phyloP scores from a whole-genome alignment of 1,140 invertebrate species.

The Sycobia sp. region DNA sequence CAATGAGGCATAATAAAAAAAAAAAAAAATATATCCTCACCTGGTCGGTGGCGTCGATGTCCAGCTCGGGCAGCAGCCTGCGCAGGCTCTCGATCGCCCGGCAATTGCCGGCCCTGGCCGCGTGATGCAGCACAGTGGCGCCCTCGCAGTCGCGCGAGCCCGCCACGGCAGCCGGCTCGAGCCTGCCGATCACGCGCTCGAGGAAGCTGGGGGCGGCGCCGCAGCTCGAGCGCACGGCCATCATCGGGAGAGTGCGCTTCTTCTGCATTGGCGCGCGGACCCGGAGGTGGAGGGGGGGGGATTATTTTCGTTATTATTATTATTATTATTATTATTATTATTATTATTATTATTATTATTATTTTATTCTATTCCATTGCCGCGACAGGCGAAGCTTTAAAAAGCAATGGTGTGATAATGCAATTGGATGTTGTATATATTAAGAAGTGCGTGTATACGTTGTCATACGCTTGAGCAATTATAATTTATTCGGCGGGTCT shows the following conservation, averaged over 20 bases:
- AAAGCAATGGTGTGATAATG: neutral
- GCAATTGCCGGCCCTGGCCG: conserved; percentile 56
- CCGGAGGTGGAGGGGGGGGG: no score
- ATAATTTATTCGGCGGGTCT: no score
- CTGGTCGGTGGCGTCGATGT: conserved; percentile 65
- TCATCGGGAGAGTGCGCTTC: conserved; percentile 72
- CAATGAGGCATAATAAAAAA: neutral
- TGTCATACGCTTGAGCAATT: no score
- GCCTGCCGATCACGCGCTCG: neutral
- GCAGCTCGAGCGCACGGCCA: conserved; percentile 61
- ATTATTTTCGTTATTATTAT: no score
- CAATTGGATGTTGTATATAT: no score
- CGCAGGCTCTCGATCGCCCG: conserved; percentile 67
- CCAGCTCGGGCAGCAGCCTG: conserved; percentile 63
- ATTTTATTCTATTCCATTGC: no score
- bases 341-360: no score
- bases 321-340: no score
- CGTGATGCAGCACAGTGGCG: conserved; percentile 60
- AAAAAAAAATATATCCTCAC: conserved; percentile 51
- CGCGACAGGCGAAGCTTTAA: neutral
- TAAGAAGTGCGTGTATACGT: no score
- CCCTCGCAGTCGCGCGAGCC: conserved; percentile 55
- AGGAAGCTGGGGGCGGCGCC: neutral
- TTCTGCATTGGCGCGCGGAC: conserved; percentile 65
- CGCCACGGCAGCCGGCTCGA: neutral